Evolutionary conservation across 2,797 vertebrate species (phyloP).

Genomic region (Vireo griseus): DNA sequence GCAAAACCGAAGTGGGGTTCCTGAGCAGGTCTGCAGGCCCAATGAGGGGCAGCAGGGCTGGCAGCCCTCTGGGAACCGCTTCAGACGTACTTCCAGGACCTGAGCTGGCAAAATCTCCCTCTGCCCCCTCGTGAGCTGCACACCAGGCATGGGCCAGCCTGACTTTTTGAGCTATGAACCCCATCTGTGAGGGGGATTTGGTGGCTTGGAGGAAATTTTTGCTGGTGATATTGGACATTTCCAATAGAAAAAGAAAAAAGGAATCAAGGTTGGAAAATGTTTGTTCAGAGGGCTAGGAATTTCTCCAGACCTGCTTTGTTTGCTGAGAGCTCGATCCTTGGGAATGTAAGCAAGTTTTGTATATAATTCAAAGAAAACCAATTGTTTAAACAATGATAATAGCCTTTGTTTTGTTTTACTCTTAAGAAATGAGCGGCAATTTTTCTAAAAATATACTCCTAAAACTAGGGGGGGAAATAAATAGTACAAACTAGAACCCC

Average conservation of each 20-base stretch:
- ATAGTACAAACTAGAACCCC: slow-evolving; percentile 46
- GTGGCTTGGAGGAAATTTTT: background rate
- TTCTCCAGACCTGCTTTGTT: slow-evolving; percentile 58
- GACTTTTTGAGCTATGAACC: background rate
- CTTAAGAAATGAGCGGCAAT: slow-evolving; percentile 35
- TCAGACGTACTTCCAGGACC: fast-evolving
- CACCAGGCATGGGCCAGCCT: fast-evolving
- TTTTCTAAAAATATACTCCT: slow-evolving; percentile 62
- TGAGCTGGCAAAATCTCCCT: fast-evolving
- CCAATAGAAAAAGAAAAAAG: background rate
- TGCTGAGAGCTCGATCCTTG: slow-evolving; percentile 55
- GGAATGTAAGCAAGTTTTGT: slow-evolving; percentile 65
- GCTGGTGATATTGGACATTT: background rate
- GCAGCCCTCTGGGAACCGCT: fast-evolving
- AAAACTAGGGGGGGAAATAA: slow-evolving; percentile 39
- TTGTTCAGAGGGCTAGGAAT: slow-evolving; percentile 46
- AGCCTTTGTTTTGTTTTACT: slow-evolving; percentile 56
- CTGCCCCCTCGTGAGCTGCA: fast-evolving
- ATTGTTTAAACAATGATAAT: slow-evolving; percentile 67
- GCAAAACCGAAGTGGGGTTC: background rate
- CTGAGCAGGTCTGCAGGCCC: background rate
- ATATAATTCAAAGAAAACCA: slow-evolving; percentile 65
- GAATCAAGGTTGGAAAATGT: slow-evolving; percentile 30
- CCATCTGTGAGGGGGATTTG: fast-evolving
- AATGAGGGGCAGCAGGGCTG: background rate